A percentile compares a stretch with the other conserved stretches of the same genome.
Conservation (phyloP, 2,888 invertebrate species). For the Plagiodera versicolora region DNA sequence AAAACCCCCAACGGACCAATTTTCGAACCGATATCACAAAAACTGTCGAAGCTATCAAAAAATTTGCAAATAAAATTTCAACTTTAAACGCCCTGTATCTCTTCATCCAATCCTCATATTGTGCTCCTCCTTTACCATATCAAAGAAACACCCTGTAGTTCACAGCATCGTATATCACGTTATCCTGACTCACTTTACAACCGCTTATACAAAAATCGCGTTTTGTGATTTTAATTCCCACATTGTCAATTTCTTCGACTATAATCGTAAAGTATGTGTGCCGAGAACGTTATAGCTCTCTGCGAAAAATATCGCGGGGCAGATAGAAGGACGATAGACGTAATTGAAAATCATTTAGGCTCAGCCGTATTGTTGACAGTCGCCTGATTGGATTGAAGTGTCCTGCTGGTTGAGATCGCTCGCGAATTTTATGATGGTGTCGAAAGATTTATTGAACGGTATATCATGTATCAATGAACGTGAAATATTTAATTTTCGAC, state of each 20-base stretch:
- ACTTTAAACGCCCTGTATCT: no score
- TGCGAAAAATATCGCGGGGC: neutral
- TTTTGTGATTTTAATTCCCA: constrained; percentile 27
- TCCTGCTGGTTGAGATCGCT: neutral
- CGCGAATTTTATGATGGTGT: neutral
- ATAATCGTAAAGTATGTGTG: constrained; percentile 22
- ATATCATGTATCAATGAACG: neutral
- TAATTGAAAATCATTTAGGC: neutral
- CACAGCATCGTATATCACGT: neutral
- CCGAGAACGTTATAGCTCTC: constrained; percentile 3
- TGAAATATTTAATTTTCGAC: no score
- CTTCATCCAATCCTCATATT: no score
- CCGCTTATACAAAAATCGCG: neutral
- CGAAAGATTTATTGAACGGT: neutral
- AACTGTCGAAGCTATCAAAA: no score
- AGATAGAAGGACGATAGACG: neutral
- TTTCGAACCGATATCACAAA: no score
- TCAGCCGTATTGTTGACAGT: neutral
- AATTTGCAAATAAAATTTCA: no score
- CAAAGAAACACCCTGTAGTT: neutral
- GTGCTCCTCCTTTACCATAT: no score
- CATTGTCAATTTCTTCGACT: constrained; percentile 22
- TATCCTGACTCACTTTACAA: neutral
- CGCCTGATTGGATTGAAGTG: neutral
- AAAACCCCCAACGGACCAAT: no score